phyloP scores from a whole-genome alignment of 2,113 vertebrate genomes.

The Rhizomys pruinosus region DNA sequence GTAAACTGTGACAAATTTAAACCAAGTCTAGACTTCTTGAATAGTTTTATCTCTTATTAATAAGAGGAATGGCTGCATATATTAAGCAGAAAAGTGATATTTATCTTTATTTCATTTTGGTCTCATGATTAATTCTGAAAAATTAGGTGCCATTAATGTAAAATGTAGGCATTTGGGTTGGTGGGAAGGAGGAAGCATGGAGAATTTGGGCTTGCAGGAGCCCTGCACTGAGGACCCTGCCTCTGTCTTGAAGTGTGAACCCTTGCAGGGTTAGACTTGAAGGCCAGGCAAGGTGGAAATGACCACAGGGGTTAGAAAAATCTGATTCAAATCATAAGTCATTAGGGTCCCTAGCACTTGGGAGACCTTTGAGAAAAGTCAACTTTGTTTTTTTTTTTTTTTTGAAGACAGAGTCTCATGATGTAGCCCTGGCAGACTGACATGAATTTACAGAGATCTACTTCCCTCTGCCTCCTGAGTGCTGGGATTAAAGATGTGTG shows the following conservation, averaged over 20 bases:
- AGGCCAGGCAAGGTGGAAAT: not conserved
- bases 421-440: too few species aligned
- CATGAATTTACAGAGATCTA: too few species aligned
- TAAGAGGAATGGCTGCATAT: not conserved
- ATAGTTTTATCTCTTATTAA: not conserved
- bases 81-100: not conserved
- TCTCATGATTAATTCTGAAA: conserved; percentile 37
- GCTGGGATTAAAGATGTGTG: too few species aligned
- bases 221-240: not conserved
- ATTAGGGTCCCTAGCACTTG: not conserved
- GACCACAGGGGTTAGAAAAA: not conserved
- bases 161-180: not conserved
- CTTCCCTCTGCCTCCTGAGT: too few species aligned
- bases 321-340: not conserved
- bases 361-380: not conserved
- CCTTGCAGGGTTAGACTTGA: not conserved
- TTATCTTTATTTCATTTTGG: conserved; percentile 7
- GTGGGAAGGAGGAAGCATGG: not conserved
- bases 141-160: not conserved
- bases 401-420: too few species aligned
- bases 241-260: not conserved
- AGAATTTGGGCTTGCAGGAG: not conserved
- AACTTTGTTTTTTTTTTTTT: not conserved
- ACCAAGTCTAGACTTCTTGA: not conserved
- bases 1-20: not conserved